phyloP scores from a whole-genome alignment of 2,888 invertebrate genomes.

The Sepiola atlantica region DNA sequence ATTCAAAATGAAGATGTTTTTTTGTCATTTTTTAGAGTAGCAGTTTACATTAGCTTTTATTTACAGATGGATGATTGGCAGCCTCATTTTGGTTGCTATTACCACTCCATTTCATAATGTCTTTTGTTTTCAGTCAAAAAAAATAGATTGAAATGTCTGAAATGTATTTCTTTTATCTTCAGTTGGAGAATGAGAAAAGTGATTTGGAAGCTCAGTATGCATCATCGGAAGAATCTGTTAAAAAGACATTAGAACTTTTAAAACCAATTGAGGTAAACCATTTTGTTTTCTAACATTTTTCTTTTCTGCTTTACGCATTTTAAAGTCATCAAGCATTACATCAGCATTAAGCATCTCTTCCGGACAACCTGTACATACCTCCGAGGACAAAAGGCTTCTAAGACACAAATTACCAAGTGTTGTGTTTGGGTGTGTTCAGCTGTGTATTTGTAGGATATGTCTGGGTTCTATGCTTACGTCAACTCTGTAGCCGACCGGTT shows the following conservation, averaged over 20 bases:
- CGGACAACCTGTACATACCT: too few species aligned
- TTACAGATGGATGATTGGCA: neutral
- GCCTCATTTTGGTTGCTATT: too few species aligned
- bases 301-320: neutral
- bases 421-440: too few species aligned
- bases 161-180: constrained; percentile 44
- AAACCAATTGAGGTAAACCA: constrained; percentile 68
- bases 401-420: too few species aligned
- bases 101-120: neutral
- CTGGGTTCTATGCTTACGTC: too few species aligned
- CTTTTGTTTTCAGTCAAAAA: neutral
- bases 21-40: neutral
- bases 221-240: constrained; percentile 77
- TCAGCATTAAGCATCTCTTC: too few species aligned
- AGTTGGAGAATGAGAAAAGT: constrained; percentile 78
- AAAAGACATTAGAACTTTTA: constrained; percentile 75
- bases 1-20: neutral
- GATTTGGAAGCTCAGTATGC: constrained; percentile 77
- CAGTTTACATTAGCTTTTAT: neutral
- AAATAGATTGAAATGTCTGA: neutral
- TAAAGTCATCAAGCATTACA: too few species aligned
- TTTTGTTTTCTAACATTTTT: neutral
- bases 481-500: too few species aligned
- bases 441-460: too few species aligned
- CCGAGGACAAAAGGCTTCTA: too few species aligned